Conservation (phyloP, 1,140 invertebrate species). For the Berghia stephanieae region DNA sequence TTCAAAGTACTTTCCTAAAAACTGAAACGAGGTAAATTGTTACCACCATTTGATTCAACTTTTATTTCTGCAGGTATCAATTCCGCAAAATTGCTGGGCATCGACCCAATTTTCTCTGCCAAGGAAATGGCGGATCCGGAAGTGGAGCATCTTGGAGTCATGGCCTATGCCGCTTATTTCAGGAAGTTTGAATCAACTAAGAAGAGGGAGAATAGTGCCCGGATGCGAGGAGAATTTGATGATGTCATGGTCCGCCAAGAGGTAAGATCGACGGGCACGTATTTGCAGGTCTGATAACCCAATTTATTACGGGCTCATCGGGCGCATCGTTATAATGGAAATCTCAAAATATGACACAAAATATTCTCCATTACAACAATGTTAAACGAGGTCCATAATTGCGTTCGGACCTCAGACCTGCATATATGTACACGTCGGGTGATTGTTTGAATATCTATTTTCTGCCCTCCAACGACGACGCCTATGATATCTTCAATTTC, state of each 20-base stretch:
- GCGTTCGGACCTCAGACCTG: neutral
- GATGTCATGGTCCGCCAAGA: slow-evolving; percentile 48
- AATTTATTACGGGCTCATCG: neutral
- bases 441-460: no score
- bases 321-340: neutral
- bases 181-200: slow-evolving; percentile 81
- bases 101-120: slow-evolving; percentile 87
- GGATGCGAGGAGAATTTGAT: slow-evolving; percentile 48
- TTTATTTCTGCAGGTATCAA: slow-evolving; percentile 57
- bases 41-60: no score
- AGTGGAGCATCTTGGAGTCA: slow-evolving; percentile 93
- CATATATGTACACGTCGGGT: neutral
- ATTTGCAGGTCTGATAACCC: no score
- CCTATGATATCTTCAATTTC: no score
- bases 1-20: no score
- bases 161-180: slow-evolving; percentile 92
- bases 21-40: no score
- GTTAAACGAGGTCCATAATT: no score
- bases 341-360: no score
- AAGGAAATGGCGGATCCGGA: slow-evolving; percentile 94
- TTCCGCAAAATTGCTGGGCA: slow-evolving; percentile 71
- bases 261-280: slow-evolving; percentile 39
- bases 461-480: no score
- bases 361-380: no score
- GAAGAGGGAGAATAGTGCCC: slow-evolving; percentile 49